phyloP scores from a whole-genome alignment of 2,113 vertebrate genomes.

The Gopherus flavomarginatus region DNA sequence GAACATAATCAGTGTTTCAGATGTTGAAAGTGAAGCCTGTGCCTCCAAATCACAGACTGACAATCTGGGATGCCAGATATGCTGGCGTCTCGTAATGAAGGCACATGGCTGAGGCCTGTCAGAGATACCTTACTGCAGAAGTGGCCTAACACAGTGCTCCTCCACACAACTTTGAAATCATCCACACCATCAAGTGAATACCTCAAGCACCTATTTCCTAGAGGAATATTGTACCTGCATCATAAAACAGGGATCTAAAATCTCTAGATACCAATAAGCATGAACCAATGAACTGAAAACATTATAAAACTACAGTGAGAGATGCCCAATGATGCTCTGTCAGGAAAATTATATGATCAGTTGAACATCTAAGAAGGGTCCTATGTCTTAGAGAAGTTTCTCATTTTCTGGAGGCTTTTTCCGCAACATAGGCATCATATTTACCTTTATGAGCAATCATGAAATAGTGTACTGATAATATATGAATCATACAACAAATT shows the following conservation, averaged over 20 bases:
- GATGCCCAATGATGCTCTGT: neutral
- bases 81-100: constrained; percentile 32
- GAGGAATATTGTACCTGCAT: neutral
- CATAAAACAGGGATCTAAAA: neutral
- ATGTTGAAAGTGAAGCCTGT: constrained; percentile 27
- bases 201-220: neutral
- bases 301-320: neutral
- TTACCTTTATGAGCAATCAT: neutral
- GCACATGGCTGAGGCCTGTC: constrained; percentile 10
- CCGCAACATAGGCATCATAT: neutral
- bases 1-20: constrained; percentile 72
- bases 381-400: neutral
- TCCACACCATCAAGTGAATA: neutral
- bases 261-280: neutral
- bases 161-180: neutral
- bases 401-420: neutral
- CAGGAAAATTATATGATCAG: neutral
- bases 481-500: neutral
- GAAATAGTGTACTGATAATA: neutral
- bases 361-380: neutral
- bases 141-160: neutral
- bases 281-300: neutral
- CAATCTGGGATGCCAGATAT: neutral
- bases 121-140: neutral
- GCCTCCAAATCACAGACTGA: neutral